Evolutionary conservation across 2,797 vertebrate species (phyloP).

Genomic region (Etheostoma perlongum): DNA sequence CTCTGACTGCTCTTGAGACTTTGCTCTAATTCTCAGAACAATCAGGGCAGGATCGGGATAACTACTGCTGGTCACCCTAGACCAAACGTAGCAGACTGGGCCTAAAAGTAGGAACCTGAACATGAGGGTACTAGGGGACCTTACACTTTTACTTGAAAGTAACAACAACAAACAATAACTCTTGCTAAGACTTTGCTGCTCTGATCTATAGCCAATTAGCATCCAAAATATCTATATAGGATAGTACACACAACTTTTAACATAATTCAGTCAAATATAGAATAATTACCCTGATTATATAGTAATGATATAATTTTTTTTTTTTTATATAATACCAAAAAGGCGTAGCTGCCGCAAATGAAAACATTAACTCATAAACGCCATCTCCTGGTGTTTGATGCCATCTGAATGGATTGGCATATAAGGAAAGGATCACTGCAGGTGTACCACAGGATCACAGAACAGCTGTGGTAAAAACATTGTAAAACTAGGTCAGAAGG

Average conservation of each 20-base stretch:
- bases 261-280: neutral
- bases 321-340: conserved; percentile 7
- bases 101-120: no score
- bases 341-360: neutral
- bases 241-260: neutral
- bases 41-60: no score
- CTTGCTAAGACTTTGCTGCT: neutral
- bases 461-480: conserved; percentile 37
- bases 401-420: conserved; percentile 26
- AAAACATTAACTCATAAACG: neutral
- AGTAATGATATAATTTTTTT: neutral
- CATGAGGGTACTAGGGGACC: no score
- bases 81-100: no score
- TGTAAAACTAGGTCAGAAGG: conserved; percentile 47
- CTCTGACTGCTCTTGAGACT: no score
- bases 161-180: neutral
- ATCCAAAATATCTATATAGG: neutral
- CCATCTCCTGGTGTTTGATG: conserved; percentile 21
- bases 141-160: neutral
- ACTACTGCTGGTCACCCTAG: no score
- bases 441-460: conserved; percentile 27
- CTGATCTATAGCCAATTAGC: neutral
- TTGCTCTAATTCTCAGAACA: no score
- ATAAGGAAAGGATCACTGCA: conserved; percentile 34
- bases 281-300: conserved; percentile 28